Base-by-base conservation (phyloP, 2,888 invertebrate genomes). In the Lomographa bimaculata region DNA sequence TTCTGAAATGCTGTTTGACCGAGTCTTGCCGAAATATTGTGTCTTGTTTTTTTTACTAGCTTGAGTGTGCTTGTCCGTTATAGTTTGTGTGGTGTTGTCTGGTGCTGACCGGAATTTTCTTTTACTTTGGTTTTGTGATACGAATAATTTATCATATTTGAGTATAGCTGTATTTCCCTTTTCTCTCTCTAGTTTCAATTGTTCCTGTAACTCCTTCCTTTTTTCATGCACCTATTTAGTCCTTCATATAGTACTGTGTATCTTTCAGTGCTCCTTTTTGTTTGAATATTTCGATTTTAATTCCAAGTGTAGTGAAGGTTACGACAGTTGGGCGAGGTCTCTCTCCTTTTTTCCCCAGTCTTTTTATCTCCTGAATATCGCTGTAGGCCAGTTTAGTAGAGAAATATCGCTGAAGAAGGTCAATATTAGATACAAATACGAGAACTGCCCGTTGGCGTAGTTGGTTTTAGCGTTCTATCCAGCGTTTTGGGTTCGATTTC, bases 171-270 rank as follows among this genome's bases (percentile, higher is more conserved):
- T 17, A 8, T 36, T 36, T 21, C 36, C 36, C 17, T 27, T 36
- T 16, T 36, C 36, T 27, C 27, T 20, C 27, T 14, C n/a, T n/a
- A 5, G 7, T 19, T 19, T 14, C 3, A 30, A 11, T n/a, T 38
- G 30, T 25, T 38, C 38, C 7, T 19, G n/a, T n/a, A n/a, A n/a
- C n/a, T n/a, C n/a, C n/a, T n/a, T n/a, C n/a, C n/a, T n/a, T n/a
- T 38, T 38, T 8, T 38, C 30, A 11, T 30, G 9, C n/a, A 38
- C 25, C n/a, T 38, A 14, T 30, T 38, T 38, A 38, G 18, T 38
- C 38, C 20, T 38, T 24, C 7, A 38, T 12, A 7, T 38, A 38
- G 10, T 20, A 30, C 3, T 7, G 6, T n/a, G 38, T 38, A 25
- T 38, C 30, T 19, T 18, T 38, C 5, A 38, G 29, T 14, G 12